Evolutionary conservation across 2,888 invertebrate genomes (phyloP), one percentile per base, ranked within the genome.

Genomic region (Microplitis manilae): DNA sequence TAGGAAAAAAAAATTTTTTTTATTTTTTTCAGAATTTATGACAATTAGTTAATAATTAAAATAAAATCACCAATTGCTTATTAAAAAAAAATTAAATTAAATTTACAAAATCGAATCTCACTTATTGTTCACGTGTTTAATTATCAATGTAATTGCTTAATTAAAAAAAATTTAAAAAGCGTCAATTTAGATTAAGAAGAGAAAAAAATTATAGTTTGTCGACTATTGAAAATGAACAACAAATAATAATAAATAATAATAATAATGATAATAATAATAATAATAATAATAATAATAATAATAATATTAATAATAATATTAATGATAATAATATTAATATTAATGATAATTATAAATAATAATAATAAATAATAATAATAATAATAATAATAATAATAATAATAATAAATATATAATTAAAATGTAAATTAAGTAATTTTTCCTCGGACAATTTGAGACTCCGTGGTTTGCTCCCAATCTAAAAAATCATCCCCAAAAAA

Each of bases 381-480:
- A 70, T 60, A 17, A 50, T 9, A 59, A 20, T 30, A 13, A 38
- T 30, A 59, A 60, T 59, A 69, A 59, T 50, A 69, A 69, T 20
- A 41, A 20, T 68, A 59, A 20, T 15, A 20, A 17, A 17, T 17
- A 62, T 7, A 15, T 62, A 72, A 41, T 6, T 15, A 64, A 62
- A 72, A 7, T 61, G 30, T 41, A 20, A 72, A 62, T 7, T 39
- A 59, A 59, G n/a, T 41, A 68, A 68, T 68, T n/a, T 41, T 30
- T 73, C 65, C 64, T 65, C 65, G 41, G 40, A 64, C 65, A 64
- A 73, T 73, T 9, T 65, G 64, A 38, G 50, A 73, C 41, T 50
- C 17, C 20, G 41, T 72, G 41, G 39, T 62, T 72, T 8, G 64
- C 72, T 64, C 62, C 40, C 39, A n/a, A 61, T 40, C 64, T 61